Evolutionary conservation across 2,113 vertebrate species (phyloP).

Genomic region (Notothenia rossii): DNA sequence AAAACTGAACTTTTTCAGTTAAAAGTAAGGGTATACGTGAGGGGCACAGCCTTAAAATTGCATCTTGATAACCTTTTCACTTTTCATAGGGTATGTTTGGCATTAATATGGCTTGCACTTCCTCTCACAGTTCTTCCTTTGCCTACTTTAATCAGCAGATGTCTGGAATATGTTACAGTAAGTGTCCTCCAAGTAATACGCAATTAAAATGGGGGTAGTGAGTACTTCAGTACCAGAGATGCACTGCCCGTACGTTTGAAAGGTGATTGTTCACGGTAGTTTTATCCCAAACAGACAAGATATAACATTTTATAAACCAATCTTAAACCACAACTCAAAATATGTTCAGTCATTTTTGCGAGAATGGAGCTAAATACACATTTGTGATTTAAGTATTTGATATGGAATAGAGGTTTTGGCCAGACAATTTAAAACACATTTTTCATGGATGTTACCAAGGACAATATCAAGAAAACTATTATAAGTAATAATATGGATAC

Average conservation of each 20-base stretch:
- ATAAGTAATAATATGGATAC: constrained; percentile 50
- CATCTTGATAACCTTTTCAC: constrained; percentile 32
- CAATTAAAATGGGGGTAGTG: constrained; percentile 5
- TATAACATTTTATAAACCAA: background rate
- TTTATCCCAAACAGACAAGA: background rate
- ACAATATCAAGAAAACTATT: constrained; percentile 26
- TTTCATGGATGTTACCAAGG: constrained; percentile 12
- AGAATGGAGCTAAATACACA: background rate
- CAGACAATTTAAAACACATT: background rate
- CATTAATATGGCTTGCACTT: constrained; percentile 77
- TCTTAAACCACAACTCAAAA: background rate
- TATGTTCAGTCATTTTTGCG: background rate
- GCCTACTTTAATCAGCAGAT: constrained; percentile 30
- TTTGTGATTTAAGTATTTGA: constrained; percentile 7
- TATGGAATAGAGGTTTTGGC: background rate
- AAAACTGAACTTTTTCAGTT: constrained; percentile 33
- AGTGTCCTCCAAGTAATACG: constrained; percentile 6
- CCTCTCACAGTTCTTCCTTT: constrained; percentile 65
- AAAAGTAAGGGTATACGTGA: background rate
- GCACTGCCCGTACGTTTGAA: background rate
- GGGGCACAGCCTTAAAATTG: constrained; percentile 53
- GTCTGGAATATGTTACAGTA: background rate
- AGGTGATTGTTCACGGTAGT: background rate
- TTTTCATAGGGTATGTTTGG: constrained; percentile 59
- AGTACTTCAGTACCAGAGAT: constrained; percentile 3